Base-by-base conservation (phyloP, 2,797 vertebrate genomes). In the Karalla daura region DNA sequence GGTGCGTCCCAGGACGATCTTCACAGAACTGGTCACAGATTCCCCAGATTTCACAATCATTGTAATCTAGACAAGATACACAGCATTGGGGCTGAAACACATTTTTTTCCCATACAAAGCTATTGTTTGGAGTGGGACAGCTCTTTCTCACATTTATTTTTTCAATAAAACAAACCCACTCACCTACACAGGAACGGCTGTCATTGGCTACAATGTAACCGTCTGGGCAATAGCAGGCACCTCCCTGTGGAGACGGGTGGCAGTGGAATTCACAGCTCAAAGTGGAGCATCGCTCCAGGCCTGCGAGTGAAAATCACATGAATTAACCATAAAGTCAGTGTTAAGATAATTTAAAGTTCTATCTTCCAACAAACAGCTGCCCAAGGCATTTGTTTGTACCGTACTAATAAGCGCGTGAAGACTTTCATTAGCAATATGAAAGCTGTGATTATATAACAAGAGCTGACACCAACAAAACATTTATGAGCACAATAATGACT, bases 21-120 rank as follows among this genome's bases (percentile, higher is more conserved):
- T 94, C 93, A 81, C 93, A 94, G 35, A 93, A 61, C 62, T 94
- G 93, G 80, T 94, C 93, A 84, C 93, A 94, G 63, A 94, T 88
- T 20, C 93, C 92, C 93, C 93, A 94, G 40, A 94, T 92, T 44
- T 90, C 77, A 82, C 93, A 94, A 82, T 94, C 93, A 66, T 94
- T 52, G 23, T 89, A 94, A 59, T 94, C 93, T 94, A 54, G 17
- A 17, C 13, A 74, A 49, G n/a, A n/a, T n/a, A n/a, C n/a, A n/a
- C n/a, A n/a, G n/a, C n/a, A n/a, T n/a, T n/a, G n/a, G n/a, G n/a
- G n/a, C n/a, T 6, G 80, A 21, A 61, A 43, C 28, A 58, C 3
- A 5, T 18, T 52, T 39, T 28, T 67, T 23, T 54, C 3, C 8
- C 12, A 21, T 40, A 3, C n/a, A 24, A n/a, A n/a, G n/a, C 36